Conservation (phyloP, 2,113 vertebrate genomes). For the Anarhynchus alexandrinus region DNA sequence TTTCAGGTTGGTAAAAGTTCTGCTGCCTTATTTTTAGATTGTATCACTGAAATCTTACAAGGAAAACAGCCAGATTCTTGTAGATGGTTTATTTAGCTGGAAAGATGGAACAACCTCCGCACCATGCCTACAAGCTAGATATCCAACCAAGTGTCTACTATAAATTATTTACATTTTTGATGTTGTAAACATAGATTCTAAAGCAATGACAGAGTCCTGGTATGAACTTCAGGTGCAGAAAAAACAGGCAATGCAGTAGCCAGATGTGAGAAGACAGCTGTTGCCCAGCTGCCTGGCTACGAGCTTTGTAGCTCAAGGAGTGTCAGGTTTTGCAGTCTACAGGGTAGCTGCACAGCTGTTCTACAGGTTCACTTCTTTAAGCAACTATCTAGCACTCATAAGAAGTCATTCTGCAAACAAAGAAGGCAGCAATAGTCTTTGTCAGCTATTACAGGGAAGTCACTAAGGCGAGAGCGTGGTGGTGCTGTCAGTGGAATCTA, state of each 20-base stretch:
- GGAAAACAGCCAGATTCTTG: not conserved
- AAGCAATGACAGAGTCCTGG: not conserved
- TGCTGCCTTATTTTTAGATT: not conserved
- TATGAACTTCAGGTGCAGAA: not conserved
- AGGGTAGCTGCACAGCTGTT: not conserved
- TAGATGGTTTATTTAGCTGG: not conserved
- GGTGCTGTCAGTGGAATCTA: not conserved
- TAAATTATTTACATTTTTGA: not conserved
- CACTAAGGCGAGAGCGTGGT: accelerated
- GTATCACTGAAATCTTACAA: not conserved
- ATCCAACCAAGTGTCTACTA: not conserved
- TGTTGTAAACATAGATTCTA: not conserved
- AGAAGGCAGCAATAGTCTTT: not conserved
- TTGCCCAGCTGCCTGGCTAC: not conserved
- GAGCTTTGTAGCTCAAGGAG: not conserved
- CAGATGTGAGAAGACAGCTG: not conserved
- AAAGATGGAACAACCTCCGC: not conserved
- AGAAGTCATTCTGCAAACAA: not conserved
- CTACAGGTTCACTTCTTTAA: not conserved
- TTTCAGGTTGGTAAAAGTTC: not conserved
- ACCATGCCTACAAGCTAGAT: not conserved
- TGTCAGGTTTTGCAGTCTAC: not conserved
- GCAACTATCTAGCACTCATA: not conserved
- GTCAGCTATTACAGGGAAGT: not conserved
- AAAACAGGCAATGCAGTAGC: not conserved